A percentile compares a stretch with the other conserved stretches of the same genome.
These are phyloP conservation scores for Sinhomidia bicolor DNA, from an alignment of 2,888 invertebrate genomes.

Conservation along the genomic window DNA sequence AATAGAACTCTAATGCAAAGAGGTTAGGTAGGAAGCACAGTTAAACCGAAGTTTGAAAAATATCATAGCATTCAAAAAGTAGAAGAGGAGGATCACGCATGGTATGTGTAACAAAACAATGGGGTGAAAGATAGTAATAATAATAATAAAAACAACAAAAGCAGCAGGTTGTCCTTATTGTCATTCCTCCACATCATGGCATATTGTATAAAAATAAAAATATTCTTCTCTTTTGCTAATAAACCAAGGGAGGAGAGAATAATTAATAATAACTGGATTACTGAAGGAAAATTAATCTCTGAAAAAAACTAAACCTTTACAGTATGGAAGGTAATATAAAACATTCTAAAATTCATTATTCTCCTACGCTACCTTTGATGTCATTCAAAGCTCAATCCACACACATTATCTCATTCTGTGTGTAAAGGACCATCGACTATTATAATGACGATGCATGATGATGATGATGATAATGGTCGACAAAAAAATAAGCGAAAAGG, in stretches of 20 bases:
- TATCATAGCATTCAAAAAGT: neutral
- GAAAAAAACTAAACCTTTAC: constrained; percentile 36
- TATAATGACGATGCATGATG: constrained; percentile 29
- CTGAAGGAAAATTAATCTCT: constrained; percentile 67
- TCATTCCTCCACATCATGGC: constrained; percentile 62
- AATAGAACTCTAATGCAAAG: neutral
- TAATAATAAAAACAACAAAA: too few relatives aligned
- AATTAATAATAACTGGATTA: constrained; percentile 79
- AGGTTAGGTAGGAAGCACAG: neutral
- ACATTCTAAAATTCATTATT: neutral
- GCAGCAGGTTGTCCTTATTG: constrained; percentile 79
- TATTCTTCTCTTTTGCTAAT: neutral
- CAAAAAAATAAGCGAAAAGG: constrained; percentile 44
- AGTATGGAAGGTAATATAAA: neutral
- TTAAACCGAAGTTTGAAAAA: neutral
- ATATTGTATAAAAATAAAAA: neutral
- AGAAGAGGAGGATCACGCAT: neutral
- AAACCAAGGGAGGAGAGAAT: constrained; percentile 74
- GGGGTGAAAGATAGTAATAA: constrained; percentile 24
- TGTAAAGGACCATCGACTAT: constrained; percentile 17
- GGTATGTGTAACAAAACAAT: neutral
- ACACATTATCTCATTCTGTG: neutral
- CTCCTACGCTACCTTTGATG: neutral
- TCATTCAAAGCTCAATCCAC: neutral
- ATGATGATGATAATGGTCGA: neutral